These are phyloP conservation scores for Hirtodrosophila duncani DNA, from an alignment of 2,888 invertebrate genomes.

Conservation along the genomic window DNA sequence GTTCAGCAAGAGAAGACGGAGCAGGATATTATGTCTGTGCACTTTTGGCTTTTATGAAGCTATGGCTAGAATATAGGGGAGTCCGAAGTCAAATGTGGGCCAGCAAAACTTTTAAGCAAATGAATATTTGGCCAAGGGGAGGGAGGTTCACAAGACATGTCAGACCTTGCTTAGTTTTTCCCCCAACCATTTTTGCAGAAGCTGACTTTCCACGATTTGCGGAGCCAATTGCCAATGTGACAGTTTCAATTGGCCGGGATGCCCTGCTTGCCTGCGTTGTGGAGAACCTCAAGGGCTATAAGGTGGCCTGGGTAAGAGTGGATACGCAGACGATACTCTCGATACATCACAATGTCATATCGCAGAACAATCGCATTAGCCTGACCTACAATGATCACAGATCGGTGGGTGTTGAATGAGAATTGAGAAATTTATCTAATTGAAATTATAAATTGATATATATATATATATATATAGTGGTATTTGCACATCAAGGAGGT, in stretches of 20 bases:
- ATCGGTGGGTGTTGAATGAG: constrained; percentile 77
- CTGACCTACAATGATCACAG: constrained; percentile 93
- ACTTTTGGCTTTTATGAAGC: not conserved
- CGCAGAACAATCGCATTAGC: constrained; percentile 92
- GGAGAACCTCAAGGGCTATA: constrained; percentile 90
- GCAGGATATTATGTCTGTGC: no score
- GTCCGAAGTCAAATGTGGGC: not conserved
- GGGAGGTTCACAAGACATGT: no score
- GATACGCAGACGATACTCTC: constrained; percentile 95
- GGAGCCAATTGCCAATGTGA: constrained; percentile 93
- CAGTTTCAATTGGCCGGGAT: constrained; percentile 91
- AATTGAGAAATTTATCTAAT: not conserved
- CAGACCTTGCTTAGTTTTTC: no score
- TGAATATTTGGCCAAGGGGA: no score
- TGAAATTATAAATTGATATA: no score
- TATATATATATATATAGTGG: constrained; percentile 82
- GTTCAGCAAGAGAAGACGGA: constrained; percentile 2
- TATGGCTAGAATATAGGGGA: no score
- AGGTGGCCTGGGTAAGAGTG: constrained; percentile 96
- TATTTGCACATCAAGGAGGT: constrained; percentile 93
- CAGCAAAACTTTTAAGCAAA: constrained; percentile 3
- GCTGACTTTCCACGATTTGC: constrained; percentile 86
- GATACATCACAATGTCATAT: constrained; percentile 94
- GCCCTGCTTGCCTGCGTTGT: constrained; percentile 93
- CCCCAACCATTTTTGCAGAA: no score